Evolutionary conservation across 2,888 invertebrate genomes (phyloP).

Genomic region (Sicus ferrugineus): DNA sequence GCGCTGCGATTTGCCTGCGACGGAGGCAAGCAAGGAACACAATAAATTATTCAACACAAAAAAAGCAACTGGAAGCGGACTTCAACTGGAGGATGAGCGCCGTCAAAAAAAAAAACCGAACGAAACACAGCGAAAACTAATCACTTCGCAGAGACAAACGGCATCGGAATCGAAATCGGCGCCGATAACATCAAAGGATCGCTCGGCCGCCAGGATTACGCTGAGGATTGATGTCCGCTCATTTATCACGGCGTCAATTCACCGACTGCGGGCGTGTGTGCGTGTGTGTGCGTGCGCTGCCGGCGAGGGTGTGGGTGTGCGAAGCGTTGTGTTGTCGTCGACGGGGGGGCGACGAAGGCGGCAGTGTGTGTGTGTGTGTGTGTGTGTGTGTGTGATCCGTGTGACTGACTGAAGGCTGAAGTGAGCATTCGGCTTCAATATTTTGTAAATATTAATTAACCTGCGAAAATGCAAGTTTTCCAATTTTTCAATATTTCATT

Average conservation of each 20-base stretch:
- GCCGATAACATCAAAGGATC: conserved; percentile 18
- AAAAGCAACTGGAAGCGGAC: not conserved
- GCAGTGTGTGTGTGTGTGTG: too few species aligned
- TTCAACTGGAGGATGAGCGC: not conserved
- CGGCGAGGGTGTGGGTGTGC: not conserved
- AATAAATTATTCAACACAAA: not conserved
- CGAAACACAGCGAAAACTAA: not conserved
- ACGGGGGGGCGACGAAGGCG: too few species aligned
- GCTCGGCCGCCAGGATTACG: conserved; percentile 20
- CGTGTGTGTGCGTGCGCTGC: not conserved
- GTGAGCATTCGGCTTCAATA: too few species aligned
- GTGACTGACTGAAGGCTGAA: too few species aligned
- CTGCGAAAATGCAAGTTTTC: too few species aligned
- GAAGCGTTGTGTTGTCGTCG: too few species aligned
- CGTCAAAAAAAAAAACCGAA: not conserved
- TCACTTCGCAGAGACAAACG: not conserved
- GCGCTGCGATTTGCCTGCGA: not conserved
- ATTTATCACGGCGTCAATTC: conserved; percentile 18
- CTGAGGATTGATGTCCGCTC: conserved; percentile 20
- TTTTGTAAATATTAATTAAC: too few species aligned
- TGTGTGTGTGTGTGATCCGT: too few species aligned
- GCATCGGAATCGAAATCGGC: not conserved
- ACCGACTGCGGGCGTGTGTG: not conserved
- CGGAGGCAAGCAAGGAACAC: not conserved
- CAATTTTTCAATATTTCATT: too few species aligned